Conservation (phyloP, 2,797 vertebrate genomes). For the Chaenodraco wilsoni region DNA sequence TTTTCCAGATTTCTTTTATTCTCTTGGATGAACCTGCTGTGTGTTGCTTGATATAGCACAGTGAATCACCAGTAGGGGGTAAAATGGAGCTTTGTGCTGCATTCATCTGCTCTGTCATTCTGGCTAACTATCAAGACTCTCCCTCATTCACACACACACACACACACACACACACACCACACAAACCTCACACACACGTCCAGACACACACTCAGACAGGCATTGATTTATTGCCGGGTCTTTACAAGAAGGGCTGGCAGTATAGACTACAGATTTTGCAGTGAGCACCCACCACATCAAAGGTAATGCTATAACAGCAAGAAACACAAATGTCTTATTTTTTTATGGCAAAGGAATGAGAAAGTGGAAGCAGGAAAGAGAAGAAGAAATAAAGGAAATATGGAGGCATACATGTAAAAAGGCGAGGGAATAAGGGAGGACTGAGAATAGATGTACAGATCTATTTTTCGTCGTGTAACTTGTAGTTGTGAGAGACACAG, state of each 20-base stretch:
- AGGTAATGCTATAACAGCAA: constrained; percentile 28
- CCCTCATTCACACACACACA: constrained; percentile 41
- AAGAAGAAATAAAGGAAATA: constrained; percentile 9
- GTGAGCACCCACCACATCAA: constrained; percentile 42
- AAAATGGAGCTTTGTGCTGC: constrained; percentile 52
- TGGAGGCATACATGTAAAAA: not conserved
- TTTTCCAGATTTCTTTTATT: not conserved
- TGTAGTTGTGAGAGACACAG: constrained; percentile 18
- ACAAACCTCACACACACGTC: constrained; percentile 34
- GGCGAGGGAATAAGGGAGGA: constrained; percentile 12
- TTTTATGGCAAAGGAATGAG: constrained; percentile 14
- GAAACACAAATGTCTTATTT: constrained; percentile 4
- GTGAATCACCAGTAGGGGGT: constrained; percentile 41
- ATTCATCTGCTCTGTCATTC: constrained; percentile 47
- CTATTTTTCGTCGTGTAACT: constrained; percentile 1
- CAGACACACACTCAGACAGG: constrained; percentile 46
- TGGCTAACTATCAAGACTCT: constrained; percentile 40
- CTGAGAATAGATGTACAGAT: constrained; percentile 6
- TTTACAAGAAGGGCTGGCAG: constrained; percentile 43
- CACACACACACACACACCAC: constrained; percentile 43
- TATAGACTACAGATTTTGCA: constrained; percentile 41
- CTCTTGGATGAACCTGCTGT: constrained; percentile 5
- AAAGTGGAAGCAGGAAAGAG: constrained; percentile 1
- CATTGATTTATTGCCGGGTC: constrained; percentile 65
- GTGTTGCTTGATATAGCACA: constrained; percentile 35